phyloP scores from a whole-genome alignment of 37 sponge, comb jelly and placozoan species.

The Spongia lamella region DNA sequence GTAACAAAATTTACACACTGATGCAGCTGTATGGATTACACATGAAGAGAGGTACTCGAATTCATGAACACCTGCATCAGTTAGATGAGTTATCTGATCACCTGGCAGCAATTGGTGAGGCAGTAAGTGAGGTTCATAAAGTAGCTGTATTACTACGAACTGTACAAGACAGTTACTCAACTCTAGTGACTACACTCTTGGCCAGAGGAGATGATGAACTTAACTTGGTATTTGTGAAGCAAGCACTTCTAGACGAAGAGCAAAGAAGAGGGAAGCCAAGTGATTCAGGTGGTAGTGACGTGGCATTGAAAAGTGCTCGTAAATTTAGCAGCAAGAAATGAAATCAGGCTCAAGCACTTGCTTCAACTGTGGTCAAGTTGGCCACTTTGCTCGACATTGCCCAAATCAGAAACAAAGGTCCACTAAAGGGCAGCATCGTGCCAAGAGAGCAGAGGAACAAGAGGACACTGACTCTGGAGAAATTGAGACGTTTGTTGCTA shows the following conservation, averaged over 20 bases:
- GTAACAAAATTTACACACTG: neutral
- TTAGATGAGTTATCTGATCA: too few relatives aligned
- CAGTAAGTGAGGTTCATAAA: conserved; percentile 20
- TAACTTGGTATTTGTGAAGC: conserved; percentile 27
- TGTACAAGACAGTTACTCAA: conserved; percentile 29
- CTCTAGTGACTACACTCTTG: conserved; percentile 33
- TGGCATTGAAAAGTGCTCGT: too few relatives aligned
- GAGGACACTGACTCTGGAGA: too few relatives aligned
- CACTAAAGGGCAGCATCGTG: too few relatives aligned
- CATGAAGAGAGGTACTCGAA: conserved; percentile 29
- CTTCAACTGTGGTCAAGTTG: conserved; percentile 5
- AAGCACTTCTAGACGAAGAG: conserved; percentile 30
- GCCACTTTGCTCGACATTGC: conserved; percentile 15
- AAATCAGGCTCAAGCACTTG: conserved; percentile 4
- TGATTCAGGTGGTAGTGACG: too few relatives aligned
- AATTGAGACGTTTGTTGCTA: too few relatives aligned
- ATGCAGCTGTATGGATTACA: conserved; percentile 35
- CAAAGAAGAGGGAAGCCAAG: neutral
- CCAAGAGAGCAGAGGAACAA: too few relatives aligned
- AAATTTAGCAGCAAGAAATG: neutral
- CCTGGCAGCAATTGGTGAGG: too few relatives aligned
- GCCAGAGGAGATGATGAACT: conserved; percentile 30
- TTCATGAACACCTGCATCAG: too few relatives aligned
- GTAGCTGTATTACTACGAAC: conserved; percentile 26
- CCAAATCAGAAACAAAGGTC: neutral